phyloP scores from a whole-genome alignment of 2,888 invertebrate genomes.

The Chrysolina haemoptera region DNA sequence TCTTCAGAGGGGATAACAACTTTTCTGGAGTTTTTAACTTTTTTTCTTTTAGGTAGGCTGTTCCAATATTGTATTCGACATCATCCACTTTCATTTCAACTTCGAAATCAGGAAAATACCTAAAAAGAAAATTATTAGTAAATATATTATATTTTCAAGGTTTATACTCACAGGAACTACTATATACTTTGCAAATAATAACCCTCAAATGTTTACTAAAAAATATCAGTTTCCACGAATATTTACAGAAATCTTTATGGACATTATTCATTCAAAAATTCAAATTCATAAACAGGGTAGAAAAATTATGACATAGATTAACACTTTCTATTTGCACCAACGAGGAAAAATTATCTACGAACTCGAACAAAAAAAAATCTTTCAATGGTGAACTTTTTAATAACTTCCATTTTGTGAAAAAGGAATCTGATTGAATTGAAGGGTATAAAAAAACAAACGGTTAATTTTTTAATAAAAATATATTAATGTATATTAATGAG shows the following conservation, averaged over 20 bases:
- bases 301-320: too few species aligned
- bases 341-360: too few species aligned
- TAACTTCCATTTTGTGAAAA: too few species aligned
- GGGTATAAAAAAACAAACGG: neutral
- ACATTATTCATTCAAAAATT: neutral
- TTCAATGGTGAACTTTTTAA: too few species aligned
- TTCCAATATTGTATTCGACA: constrained; percentile 5
- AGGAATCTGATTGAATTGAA: too few species aligned
- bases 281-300: too few species aligned
- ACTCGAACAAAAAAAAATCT: too few species aligned
- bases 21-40: constrained; percentile 5
- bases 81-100: constrained; percentile 54
- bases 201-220: neutral
- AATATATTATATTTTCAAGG: neutral
- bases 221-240: neutral
- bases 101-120: constrained; percentile 53
- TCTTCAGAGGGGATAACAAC: constrained; percentile 31
- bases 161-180: constrained; percentile 32
- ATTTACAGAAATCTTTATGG: neutral
- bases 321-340: too few species aligned
- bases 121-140: constrained; percentile 48
- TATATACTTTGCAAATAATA: constrained; percentile 1
- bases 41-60: constrained; percentile 21
- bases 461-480: constrained; percentile 4
- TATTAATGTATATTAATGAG: neutral